A percentile compares a stretch with the other conserved stretches of the same genome.
phyloP scores from a whole-genome alignment of 2,888 invertebrate species.

The Rotaria magnacalcarata region DNA sequence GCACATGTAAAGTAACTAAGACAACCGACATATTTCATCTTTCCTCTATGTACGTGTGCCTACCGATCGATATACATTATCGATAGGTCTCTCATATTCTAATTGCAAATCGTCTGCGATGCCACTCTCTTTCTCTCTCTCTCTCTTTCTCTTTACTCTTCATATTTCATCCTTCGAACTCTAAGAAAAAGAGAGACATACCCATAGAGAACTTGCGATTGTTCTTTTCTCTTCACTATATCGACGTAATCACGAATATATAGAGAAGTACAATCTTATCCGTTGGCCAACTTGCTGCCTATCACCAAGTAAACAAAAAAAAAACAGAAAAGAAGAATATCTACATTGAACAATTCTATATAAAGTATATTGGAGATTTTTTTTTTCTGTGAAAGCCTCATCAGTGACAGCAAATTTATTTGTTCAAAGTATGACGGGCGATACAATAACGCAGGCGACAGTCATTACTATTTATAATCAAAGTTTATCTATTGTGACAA shows the following conservation, averaged over 20 bases:
- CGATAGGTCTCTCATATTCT: conserved; percentile 5
- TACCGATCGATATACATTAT: background rate
- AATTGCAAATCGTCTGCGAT: conserved; percentile 3
- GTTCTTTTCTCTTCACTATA: background rate
- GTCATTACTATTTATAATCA: background rate
- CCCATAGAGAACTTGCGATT: background rate
- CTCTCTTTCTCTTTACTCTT: background rate
- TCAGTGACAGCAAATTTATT: background rate
- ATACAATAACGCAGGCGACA: background rate
- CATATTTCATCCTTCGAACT: conserved; percentile 26
- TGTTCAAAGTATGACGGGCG: background rate
- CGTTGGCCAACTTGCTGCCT: background rate
- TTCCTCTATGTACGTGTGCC: background rate
- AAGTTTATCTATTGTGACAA: background rate
- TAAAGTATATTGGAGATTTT: background rate
- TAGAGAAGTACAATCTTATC: conserved; percentile 4
- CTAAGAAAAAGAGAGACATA: background rate
- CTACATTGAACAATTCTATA: background rate
- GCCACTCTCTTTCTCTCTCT: background rate
- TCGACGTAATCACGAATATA: background rate
- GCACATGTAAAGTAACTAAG: background rate
- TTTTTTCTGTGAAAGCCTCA: background rate
- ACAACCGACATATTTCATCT: background rate
- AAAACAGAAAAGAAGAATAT: background rate
- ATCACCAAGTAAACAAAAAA: background rate